Conservation (phyloP, 2,888 invertebrate species). For the Clepsis dumicolana region DNA sequence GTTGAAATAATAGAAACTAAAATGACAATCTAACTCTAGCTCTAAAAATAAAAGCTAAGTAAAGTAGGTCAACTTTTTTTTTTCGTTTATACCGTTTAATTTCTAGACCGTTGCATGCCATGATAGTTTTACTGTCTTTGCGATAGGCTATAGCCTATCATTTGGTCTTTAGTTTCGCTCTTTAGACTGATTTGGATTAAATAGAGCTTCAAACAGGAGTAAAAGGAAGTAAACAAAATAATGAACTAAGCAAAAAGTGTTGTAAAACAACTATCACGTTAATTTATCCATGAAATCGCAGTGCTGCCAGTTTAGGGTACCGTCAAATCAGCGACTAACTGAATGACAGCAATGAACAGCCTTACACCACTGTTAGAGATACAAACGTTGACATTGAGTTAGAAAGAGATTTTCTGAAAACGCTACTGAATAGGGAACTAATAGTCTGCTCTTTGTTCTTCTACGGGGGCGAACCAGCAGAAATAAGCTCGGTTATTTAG, state of each 20-base stretch:
- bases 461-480: no score
- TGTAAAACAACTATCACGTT: not conserved
- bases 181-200: slow-evolving; percentile 1
- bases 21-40: not conserved
- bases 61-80: slow-evolving; percentile 6
- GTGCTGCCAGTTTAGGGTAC: not conserved
- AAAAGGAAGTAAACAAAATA: not conserved
- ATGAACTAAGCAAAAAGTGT: not conserved
- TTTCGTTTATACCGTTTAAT: slow-evolving; percentile 4
- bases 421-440: no score
- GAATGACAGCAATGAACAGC: no score
- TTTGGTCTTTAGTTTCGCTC: slow-evolving; percentile 2
- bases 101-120: not conserved
- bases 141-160: not conserved
- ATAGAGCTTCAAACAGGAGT: not conserved
- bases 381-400: no score
- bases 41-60: not conserved
- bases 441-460: no score
- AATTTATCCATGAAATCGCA: not conserved
- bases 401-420: no score
- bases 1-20: not conserved
- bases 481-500: no score
- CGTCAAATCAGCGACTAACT: not conserved
- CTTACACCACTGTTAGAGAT: no score
- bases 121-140: slow-evolving; percentile 5